Percentiles rank a stretch among this genome's conserved stretches.
Conservation (phyloP, 2,113 vertebrate species). For the Hoplias malabaricus region DNA sequence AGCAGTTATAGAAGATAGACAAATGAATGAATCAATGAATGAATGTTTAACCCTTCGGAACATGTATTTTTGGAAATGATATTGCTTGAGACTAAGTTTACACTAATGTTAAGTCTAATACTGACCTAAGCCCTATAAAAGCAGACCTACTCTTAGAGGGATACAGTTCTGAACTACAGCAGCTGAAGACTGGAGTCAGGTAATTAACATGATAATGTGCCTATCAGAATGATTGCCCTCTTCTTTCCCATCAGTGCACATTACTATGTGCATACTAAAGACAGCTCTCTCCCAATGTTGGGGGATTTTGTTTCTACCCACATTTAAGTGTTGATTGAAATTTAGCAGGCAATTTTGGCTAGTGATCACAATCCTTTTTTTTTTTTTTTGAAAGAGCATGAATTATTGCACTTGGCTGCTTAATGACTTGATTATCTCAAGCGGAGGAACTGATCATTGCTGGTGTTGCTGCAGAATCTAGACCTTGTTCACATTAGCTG, state of each 20-base stretch:
- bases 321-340: background rate
- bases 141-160: background rate
- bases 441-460: conserved; percentile 1
- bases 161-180: background rate
- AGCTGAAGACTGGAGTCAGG: background rate
- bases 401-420: background rate
- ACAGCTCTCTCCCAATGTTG: background rate
- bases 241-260: background rate
- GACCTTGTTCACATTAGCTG: background rate
- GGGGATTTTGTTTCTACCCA: background rate
- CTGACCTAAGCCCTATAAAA: background rate
- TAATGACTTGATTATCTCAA: background rate
- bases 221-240: background rate
- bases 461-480: conserved; percentile 6
- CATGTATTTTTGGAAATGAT: too few relatives aligned
- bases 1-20: too few relatives aligned
- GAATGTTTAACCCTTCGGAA: too few relatives aligned
- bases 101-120: too few relatives aligned
- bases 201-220: conserved; percentile 1
- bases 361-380: background rate
- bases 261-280: background rate
- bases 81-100: too few relatives aligned
- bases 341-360: background rate
- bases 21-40: too few relatives aligned
- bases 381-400: background rate